Evolutionary conservation across 1,140 invertebrate genomes (phyloP).

Genomic region (Drosophila micromelanica): DNA sequence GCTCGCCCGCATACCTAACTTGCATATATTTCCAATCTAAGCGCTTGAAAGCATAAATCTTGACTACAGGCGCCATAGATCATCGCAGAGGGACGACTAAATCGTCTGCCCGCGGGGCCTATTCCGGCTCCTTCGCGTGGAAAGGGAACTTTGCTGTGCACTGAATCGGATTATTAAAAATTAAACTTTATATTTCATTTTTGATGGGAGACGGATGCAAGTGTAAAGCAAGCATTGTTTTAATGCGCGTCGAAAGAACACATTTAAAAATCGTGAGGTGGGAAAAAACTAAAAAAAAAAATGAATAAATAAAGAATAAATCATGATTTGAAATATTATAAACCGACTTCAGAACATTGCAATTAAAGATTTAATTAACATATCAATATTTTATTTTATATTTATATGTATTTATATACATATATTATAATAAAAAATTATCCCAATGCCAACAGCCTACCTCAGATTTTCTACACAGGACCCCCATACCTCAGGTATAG

Average conservation of each 20-base stretch:
- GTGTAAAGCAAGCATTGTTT: not conserved
- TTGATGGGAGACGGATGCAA: not conserved
- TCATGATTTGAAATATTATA: too few relatives aligned
- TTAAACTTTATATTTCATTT: conserved; percentile 48
- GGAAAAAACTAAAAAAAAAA: too few relatives aligned
- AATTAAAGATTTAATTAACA: too few relatives aligned
- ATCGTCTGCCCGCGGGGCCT: conserved; percentile 32
- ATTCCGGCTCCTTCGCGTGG: not conserved
- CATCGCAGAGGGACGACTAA: conserved; percentile 65
- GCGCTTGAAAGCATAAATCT: conserved; percentile 64
- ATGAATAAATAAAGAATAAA: too few relatives aligned
- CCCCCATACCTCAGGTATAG: too few relatives aligned
- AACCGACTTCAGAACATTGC: too few relatives aligned
- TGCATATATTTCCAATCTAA: conserved; percentile 71
- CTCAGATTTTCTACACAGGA: not conserved
- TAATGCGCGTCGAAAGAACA: not conserved
- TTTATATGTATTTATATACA: too few relatives aligned
- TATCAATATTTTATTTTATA: too few relatives aligned
- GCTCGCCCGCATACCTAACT: conserved; percentile 8
- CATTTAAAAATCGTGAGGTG: not conserved
- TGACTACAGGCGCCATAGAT: conserved; percentile 74
- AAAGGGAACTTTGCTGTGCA: conserved; percentile 22
- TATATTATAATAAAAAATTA: too few relatives aligned
- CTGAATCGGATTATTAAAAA: conserved; percentile 71
- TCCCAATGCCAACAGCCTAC: not conserved